Conservation (phyloP, 2,113 vertebrate genomes). For the Callopanchax toddi region DNA sequence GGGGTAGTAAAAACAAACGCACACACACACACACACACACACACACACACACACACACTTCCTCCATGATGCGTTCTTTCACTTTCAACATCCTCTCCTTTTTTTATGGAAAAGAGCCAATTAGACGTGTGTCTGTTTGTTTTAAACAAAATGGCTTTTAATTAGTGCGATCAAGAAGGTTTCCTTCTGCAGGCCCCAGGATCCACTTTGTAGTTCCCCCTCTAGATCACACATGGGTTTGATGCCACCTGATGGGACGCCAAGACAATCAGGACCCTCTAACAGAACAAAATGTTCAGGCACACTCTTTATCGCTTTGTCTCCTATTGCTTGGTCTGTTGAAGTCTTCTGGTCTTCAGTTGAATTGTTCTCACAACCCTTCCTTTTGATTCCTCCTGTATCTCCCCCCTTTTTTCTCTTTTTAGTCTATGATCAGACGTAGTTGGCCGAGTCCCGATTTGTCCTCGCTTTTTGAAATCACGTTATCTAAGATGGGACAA, state of each 20-base stretch:
- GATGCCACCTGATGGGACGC: conserved; percentile 94
- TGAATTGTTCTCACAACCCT: conserved; percentile 52
- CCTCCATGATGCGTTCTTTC: conserved; percentile 82
- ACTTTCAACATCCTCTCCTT: conserved; percentile 99
- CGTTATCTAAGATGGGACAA: too few relatives aligned
- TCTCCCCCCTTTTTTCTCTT: conserved; percentile 47
- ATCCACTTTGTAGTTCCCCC: conserved; percentile 92
- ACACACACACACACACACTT: conserved; percentile 7
- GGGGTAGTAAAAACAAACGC: too few relatives aligned
- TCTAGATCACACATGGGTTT: conserved; percentile 88
- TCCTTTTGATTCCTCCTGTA: conserved; percentile 49
- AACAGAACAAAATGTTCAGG: conserved; percentile 86
- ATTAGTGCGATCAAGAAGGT: conserved; percentile 98
- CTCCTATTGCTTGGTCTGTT: conserved; percentile 82
- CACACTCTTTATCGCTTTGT: conserved; percentile 83
- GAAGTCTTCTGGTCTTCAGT: conserved; percentile 70
- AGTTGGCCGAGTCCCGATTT: conserved; percentile 4
- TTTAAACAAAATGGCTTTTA: conserved; percentile 99
- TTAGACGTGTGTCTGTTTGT: conserved; percentile 99
- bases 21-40: too few relatives aligned
- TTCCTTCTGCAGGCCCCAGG: conserved; percentile 89
- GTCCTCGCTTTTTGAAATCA: too few relatives aligned
- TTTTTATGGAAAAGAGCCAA: conserved; percentile 99
- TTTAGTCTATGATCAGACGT: conserved; percentile 55
- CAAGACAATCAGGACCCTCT: conserved; percentile 86